These are phyloP conservation scores for Sebastes aleutianus DNA, from an alignment of 2,797 vertebrate genomes.

Conservation along the genomic window DNA sequence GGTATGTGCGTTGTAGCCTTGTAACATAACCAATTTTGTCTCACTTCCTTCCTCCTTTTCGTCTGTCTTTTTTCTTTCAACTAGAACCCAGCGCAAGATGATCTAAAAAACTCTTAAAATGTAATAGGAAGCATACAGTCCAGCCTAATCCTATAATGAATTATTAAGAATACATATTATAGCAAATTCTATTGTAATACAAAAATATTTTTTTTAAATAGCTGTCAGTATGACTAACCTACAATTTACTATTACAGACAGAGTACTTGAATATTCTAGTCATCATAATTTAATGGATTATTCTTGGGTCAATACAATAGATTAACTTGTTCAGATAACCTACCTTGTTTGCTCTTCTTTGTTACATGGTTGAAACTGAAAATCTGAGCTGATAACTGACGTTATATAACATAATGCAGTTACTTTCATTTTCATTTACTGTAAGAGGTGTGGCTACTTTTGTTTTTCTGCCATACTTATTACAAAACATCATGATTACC, in stretches of 20 bases:
- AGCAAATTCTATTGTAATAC: fast-evolving
- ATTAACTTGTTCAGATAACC: neutral
- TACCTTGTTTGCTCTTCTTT: neutral
- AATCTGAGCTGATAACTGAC: neutral
- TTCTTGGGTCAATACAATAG: neutral
- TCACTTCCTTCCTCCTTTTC: neutral
- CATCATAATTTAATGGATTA: neutral
- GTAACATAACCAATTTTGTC: neutral
- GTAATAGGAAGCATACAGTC: neutral
- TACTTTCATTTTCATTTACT: constrained; percentile 32
- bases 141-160: neutral
- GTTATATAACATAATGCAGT: neutral
- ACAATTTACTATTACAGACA: neutral
- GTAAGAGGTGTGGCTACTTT: neutral
- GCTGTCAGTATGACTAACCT: neutral
- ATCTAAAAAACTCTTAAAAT: neutral
- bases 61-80: neutral
- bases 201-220: fast-evolving
- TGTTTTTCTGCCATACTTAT: neutral
- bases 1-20: neutral
- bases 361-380: neutral
- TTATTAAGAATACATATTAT: fast-evolving
- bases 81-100: neutral
- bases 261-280: fast-evolving
- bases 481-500: fast-evolving